These are phyloP conservation scores for Gallinago paraguaiae DNA, from an alignment of 2,113 vertebrate genomes.

Conservation along the genomic window DNA sequence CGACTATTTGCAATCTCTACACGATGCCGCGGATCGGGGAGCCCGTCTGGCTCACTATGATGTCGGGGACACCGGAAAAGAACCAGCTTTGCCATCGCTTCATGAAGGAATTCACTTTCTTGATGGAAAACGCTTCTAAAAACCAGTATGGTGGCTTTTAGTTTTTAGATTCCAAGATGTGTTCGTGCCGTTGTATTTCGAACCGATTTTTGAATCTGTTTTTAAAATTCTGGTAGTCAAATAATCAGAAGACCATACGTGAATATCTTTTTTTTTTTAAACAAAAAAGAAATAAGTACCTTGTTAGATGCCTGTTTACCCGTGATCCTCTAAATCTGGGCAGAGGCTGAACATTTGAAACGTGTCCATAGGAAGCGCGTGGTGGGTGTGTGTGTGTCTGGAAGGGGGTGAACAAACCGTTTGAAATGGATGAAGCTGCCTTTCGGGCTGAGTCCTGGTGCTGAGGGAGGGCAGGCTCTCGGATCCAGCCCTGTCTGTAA, in stretches of 20 bases:
- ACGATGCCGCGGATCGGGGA: conserved; percentile 96
- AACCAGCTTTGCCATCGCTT: conserved; percentile 96
- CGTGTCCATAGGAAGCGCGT: background rate
- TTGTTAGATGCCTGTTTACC: background rate
- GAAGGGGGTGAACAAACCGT: background rate
- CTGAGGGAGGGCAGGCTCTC: background rate
- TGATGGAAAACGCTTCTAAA: conserved; percentile 97
- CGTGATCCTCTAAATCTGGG: background rate
- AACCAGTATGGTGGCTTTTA: conserved; percentile 87
- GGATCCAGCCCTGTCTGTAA: background rate
- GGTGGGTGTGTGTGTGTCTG: background rate
- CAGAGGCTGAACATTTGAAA: background rate
- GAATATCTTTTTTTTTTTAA: background rate
- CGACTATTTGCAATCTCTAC: conserved; percentile 94
- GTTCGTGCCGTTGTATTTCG: background rate
- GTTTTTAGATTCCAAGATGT: background rate
- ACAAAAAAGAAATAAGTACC: background rate
- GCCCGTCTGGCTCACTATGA: conserved; percentile 98
- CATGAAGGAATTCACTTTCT: conserved; percentile 92
- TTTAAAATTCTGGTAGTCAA: background rate
- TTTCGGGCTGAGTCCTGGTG: background rate
- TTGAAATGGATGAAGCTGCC: background rate
- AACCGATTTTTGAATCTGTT: background rate
- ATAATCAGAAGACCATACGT: background rate
- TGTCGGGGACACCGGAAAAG: conserved; percentile 92